Base-by-base conservation (phyloP, 2,888 invertebrate species). In the Margaritifera margaritifera region DNA sequence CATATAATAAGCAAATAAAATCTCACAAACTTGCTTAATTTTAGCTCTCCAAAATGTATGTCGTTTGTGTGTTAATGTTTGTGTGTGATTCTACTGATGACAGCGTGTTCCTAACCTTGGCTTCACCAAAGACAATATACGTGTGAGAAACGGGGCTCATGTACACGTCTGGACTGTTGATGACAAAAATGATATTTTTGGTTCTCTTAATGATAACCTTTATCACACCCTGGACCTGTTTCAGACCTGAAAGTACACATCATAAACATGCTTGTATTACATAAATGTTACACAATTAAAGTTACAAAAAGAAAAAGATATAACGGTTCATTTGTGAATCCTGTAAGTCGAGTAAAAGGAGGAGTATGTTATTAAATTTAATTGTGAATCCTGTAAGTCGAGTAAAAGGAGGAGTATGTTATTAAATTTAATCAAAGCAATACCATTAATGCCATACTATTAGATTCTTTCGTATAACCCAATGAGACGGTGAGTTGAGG, bases 41-140 rank as follows among this genome's bases (percentile, higher is more conserved):
- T 8, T 42, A 11, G 11, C 11, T 42, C 11, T 42, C n/a, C n/a
- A n/a, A n/a, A n/a, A n/a, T n/a, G n/a, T n/a, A n/a, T n/a, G 42
- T 11, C 42, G 11, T 0, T n/a, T n/a, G 52, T n/a, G n/a, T 62
- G 4, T 57, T 22, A n/a, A 59, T 5, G 42, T 22, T n/a, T 54
- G 11, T 11, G 11, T 42, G 11, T 11, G 11, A 42, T 42, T 42
- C 11, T 42, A 42, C 20, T n/a, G 8, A 64, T n/a, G 22, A 19
- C 4, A 20, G 11, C 8, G 42, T 42, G 11, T 50, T 31, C 55
- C 73, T 69, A 80, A 92, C 92, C 91, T 99, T 99, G 50, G 99
- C 99, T 91, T 99, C 99, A 61, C 99, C 99, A 89, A 99, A 99
- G 57, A 99, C 96, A 82, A 99, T 98, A 92, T 99, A 99, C 0